Base-by-base conservation (phyloP, 2,888 invertebrate species). In the Amblyteles armatorius region DNA sequence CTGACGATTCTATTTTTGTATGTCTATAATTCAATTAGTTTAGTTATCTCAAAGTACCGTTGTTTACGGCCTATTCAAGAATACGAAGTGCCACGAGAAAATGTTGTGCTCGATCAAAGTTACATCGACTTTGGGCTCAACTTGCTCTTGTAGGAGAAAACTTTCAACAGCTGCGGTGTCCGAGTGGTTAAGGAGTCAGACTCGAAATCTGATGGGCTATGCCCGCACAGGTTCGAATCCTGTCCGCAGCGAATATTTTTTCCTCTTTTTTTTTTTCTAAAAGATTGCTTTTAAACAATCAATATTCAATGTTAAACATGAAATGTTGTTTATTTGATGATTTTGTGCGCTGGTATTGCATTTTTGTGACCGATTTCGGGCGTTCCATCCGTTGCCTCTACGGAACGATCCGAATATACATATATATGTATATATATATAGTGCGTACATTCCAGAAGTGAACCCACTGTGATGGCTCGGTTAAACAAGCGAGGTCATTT, bases 191-290 rank as follows among this genome's bases (percentile, higher is more conserved):
- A 95, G 95, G 95, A 94, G 95, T 95, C 95, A 94, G 95, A 95
- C 95, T 95, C 94, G 95, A 95, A 95, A 95, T 95, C 95, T 94
- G 95, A 95, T 95, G 95, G 95, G 95, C 94, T 94, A 90, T 95
- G 94, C 95, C 95, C 95, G 95, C 95, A 94, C 95, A 95, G 95
- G 95, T 95, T 95, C 95, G 95, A 95, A 95, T 95, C 95, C 95
- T 95, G 95, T 95, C 95, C 94, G 94, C 93, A 94, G 36, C 36
- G 36, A 36, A 9, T 36, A 4, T 36, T 36, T 36, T 36, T 36
- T 36, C 1, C 1, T 65, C 33, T 33, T 60, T 74, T 74, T 74
- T 74, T 74, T 74, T 63, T 50, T 74, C 26, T 19, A 0, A 13
- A 13, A 1, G 6, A 36, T 65, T 33, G 7, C 7, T 4, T 13